A percentile compares a stretch with the other conserved stretches of the same genome.
phyloP scores from a whole-genome alignment of 2,113 vertebrate species.

The Calyptommatus sinebrachiatus region DNA sequence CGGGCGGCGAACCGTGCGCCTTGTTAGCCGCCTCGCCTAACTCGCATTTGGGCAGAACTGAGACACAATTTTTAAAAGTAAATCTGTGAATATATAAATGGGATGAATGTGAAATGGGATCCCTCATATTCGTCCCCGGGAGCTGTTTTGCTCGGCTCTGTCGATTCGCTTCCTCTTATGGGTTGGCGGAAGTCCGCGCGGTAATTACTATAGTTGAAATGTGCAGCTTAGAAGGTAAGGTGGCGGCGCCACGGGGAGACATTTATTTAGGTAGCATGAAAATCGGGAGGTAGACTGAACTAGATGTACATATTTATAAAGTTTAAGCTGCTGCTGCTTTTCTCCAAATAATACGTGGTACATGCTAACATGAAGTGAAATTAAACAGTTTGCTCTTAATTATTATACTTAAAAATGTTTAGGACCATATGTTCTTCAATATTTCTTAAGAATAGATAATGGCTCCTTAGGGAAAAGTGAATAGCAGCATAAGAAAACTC shows the following conservation, averaged over 20 bases:
- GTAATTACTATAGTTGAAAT: not conserved
- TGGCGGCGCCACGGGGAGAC: not conserved
- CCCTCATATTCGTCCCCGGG: not conserved
- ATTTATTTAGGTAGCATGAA: not conserved
- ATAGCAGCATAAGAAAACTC: no score
- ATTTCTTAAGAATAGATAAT: not conserved
- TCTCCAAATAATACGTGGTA: not conserved
- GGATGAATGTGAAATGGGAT: no score
- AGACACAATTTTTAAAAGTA: no score
- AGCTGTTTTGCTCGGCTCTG: not conserved
- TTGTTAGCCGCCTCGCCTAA: slow-evolving; percentile 37
- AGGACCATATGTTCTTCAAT: not conserved
- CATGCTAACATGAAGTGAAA: not conserved
- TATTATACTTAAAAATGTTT: not conserved
- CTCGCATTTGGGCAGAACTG: not conserved
- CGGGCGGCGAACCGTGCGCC: slow-evolving; percentile 37
- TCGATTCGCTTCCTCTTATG: not conserved
- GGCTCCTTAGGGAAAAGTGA: not conserved
- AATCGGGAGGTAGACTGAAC: not conserved
- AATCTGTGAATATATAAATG: no score
- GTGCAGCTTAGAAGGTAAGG: not conserved
- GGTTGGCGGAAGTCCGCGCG: not conserved
- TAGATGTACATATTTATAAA: not conserved
- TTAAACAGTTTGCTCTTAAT: not conserved
- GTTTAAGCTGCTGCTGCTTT: not conserved